phyloP scores from a whole-genome alignment of 2,113 vertebrate species.

The Charina bottae region DNA sequence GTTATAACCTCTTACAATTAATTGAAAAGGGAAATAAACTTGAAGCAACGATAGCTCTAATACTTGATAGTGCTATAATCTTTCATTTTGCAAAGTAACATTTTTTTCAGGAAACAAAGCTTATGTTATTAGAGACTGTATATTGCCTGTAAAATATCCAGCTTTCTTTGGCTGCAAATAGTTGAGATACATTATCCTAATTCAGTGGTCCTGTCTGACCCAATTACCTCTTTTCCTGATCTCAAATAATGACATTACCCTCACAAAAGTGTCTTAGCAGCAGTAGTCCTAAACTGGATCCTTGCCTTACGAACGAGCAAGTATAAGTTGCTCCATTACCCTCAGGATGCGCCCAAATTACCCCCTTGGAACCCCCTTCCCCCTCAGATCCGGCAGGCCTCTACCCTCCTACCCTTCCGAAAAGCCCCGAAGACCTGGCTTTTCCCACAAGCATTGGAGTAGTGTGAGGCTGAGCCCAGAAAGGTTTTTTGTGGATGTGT shows the following conservation, averaged over 20 bases:
- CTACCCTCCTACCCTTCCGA: no score
- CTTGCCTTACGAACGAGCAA: not conserved
- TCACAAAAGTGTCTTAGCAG: not conserved
- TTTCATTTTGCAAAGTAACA: not conserved
- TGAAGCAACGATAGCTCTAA: not conserved
- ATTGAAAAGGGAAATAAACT: not conserved
- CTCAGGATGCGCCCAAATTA: not conserved
- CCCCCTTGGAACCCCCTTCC: not conserved
- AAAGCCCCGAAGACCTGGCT: no score
- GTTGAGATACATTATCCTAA: slow-evolving; percentile 10
- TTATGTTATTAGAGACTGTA: not conserved
- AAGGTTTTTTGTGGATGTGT: no score
- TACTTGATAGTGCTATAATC: not conserved
- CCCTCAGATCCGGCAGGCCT: not conserved
- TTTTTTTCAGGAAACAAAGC: not conserved
- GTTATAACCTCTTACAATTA: not conserved
- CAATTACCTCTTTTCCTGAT: not conserved
- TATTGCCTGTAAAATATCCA: not conserved
- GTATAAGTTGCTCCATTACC: not conserved
- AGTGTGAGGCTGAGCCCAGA: no score
- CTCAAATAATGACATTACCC: not conserved
- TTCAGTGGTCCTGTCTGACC: not conserved
- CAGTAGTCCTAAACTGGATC: not conserved
- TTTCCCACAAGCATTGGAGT: no score
- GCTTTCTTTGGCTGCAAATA: not conserved